These are phyloP conservation scores for Saxidomus purpurata DNA, from an alignment of 1,140 invertebrate species.

Conservation along the genomic window DNA sequence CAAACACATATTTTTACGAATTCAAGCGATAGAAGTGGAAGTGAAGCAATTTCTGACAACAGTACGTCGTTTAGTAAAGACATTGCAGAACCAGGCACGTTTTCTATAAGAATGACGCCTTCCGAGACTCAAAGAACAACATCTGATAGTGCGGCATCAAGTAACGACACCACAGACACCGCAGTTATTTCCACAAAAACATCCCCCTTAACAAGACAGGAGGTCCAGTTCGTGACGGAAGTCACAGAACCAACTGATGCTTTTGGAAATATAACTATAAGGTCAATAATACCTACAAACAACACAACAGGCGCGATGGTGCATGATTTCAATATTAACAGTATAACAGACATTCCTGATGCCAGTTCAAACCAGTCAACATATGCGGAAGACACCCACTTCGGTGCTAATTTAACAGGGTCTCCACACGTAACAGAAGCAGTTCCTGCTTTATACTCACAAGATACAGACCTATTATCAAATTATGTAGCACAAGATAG, in stretches of 20 bases:
- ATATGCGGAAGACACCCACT: too few relatives aligned
- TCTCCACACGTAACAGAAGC: too few relatives aligned
- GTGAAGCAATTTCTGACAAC: not conserved
- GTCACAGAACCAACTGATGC: not conserved
- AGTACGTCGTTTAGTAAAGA: not conserved
- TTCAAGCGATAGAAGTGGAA: not conserved
- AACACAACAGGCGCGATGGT: not conserved
- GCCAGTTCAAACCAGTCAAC: not conserved
- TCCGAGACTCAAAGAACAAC: not conserved
- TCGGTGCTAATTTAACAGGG: too few relatives aligned
- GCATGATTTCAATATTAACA: not conserved
- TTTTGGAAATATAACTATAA: conserved; percentile 1
- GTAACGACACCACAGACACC: not conserved
- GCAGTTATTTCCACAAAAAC: not conserved
- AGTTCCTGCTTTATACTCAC: too few relatives aligned
- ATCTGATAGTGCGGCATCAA: not conserved
- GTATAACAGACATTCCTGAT: not conserved
- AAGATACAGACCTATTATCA: too few relatives aligned
- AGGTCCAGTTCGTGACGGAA: conserved; percentile 17
- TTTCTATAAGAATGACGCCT: not conserved
- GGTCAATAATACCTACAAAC: not conserved
- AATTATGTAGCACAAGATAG: too few relatives aligned
- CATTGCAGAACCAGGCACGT: not conserved
- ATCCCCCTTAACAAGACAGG: conserved; percentile 13
- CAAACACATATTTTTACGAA: not conserved